Conservation (phyloP, 2,888 invertebrate species). For the Nineta flava region DNA sequence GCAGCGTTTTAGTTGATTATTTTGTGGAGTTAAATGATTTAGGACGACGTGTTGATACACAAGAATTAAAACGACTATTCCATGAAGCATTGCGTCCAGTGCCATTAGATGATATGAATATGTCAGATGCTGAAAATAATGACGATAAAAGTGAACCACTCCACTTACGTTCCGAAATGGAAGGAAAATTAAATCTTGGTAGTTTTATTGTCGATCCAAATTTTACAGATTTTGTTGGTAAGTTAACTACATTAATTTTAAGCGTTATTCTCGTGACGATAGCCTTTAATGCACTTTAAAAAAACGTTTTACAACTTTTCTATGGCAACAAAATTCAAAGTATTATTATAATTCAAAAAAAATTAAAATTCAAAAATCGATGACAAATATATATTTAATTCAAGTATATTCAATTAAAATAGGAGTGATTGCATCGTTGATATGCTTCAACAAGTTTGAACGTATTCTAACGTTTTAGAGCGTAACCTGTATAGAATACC, state of each 20-base stretch:
- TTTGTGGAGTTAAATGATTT: slow-evolving; percentile 69
- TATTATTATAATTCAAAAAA: not conserved
- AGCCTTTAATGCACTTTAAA: not conserved
- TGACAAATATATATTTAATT: too few species aligned
- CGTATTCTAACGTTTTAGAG: too few species aligned
- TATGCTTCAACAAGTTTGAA: too few species aligned
- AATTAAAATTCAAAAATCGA: not conserved
- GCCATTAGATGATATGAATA: slow-evolving; percentile 14
- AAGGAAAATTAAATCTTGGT: slow-evolving; percentile 57
- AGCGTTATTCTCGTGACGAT: not conserved
- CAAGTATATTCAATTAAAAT: too few species aligned
- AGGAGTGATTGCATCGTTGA: too few species aligned
- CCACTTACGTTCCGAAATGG: slow-evolving; percentile 22
- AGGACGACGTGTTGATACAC: slow-evolving; percentile 49
- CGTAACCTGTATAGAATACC: too few species aligned
- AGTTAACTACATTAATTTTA: not conserved
- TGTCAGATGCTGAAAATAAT: slow-evolving; percentile 30
- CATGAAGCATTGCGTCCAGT: slow-evolving; percentile 38
- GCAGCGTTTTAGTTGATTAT: slow-evolving; percentile 78
- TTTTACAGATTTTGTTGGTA: slow-evolving; percentile 80
- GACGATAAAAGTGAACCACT: slow-evolving; percentile 23
- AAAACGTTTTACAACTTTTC: not conserved
- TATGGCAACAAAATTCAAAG: not conserved
- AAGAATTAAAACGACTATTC: slow-evolving; percentile 53
- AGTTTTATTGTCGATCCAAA: slow-evolving; percentile 70